Base-by-base conservation (phyloP, 2,113 vertebrate species). In the Vanacampus margaritifer region DNA sequence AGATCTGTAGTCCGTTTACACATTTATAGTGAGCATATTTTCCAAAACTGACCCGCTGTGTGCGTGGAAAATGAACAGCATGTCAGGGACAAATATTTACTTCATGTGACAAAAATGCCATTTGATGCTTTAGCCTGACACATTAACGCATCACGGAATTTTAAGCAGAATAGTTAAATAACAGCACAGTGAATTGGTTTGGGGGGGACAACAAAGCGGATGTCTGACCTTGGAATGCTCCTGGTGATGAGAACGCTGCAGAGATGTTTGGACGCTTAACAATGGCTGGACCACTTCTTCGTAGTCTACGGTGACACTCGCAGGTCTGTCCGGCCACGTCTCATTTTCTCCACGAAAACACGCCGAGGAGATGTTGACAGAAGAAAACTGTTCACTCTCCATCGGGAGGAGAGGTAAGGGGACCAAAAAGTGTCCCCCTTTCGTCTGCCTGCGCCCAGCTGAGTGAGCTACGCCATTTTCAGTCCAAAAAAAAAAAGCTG, bases 391-490 rank as follows among this genome's bases (percentile, higher is more conserved):
- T 10, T 6, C 71, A 14, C 48, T 8, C 62, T 56, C 53, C n/a
- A 13, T 70, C 60, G 74, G 72, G 72, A 68, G 65, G 65, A 79
- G 67, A 78, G 64, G 70, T 16, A 26, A 43, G 13, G 60, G 35
- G 58, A 37, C 19, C 8, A 14, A 43, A 41, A 41, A 6, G 28
- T 3, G 82, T 74, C 73, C 53, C 60, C 74, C 73, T 62, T 64
- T 78, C 75, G 63, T 21, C 62, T 68, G 64, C 68, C 73, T 51
- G 59, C 36, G 45, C 65, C 48, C 74, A 69, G 80, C 64, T 48
- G 14, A 43, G 14, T 32, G 2, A 57, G 54, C 80, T 84, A 88
- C 88, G 88, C 88, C 88, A 90, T 90, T 65, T 87, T 88, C 60
- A 41, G 58, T 75, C 45, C 73, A 76, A 73, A 41, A 41, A 41